Percentiles rank a stretch among this genome's conserved stretches.
Conservation (phyloP, 2,888 invertebrate genomes). For the Coleophora deauratella region DNA sequence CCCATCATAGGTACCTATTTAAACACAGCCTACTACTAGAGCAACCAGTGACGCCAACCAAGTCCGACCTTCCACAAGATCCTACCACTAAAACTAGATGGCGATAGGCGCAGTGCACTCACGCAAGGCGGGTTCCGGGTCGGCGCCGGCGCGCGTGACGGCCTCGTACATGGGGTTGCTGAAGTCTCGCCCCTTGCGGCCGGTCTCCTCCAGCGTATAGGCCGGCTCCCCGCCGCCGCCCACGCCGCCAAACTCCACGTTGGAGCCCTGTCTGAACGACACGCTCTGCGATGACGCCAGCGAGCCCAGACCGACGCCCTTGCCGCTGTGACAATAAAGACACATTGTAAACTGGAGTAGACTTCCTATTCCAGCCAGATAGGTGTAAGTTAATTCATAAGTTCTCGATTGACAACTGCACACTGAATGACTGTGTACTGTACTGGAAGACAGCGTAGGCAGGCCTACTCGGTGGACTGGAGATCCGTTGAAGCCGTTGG, state of each 20-base stretch:
- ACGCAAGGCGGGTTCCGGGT: conserved; percentile 47
- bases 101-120: conserved; percentile 21
- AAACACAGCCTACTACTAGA: no score
- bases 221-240: conserved; percentile 79
- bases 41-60: no score
- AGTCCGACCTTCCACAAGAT: no score
- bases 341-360: not conserved
- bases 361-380: no score
- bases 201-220: conserved; percentile 82
- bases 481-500: no score
- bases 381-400: no score
- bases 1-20: no score
- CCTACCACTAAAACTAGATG: no score
- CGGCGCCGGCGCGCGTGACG: conserved; percentile 76
- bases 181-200: conserved; percentile 90
- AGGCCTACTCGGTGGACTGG: no score
- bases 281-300: conserved; percentile 92
- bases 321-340: conserved; percentile 73
- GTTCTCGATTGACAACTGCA: no score
- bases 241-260: conserved; percentile 87
- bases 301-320: conserved; percentile 84
- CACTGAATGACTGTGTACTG: no score
- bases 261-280: conserved; percentile 93
- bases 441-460: no score
- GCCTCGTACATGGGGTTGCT: conserved; percentile 99